A percentile compares a stretch with the other conserved stretches of the same genome.
phyloP scores from a whole-genome alignment of 2,888 invertebrate species.

The Zaprionus obscuricornis region DNA sequence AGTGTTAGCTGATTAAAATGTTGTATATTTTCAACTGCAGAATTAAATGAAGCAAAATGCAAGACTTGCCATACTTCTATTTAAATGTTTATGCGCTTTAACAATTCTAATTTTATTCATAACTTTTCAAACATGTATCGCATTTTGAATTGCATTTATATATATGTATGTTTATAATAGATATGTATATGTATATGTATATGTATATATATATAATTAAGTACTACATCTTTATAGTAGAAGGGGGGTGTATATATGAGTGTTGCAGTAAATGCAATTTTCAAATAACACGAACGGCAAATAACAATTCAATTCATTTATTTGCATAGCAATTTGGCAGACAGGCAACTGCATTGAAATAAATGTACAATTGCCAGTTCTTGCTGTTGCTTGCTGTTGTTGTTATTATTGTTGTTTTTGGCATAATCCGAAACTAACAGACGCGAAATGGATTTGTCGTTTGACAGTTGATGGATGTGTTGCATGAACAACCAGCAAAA shows the following conservation, averaged over 20 bases:
- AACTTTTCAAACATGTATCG: too few species aligned
- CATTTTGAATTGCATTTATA: too few species aligned
- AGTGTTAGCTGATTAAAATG: too few species aligned
- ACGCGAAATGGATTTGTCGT: conserved; percentile 70
- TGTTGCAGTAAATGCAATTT: conserved; percentile 55
- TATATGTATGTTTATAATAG: too few species aligned
- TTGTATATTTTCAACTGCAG: too few species aligned
- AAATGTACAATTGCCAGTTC: conserved; percentile 39
- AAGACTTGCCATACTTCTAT: too few species aligned
- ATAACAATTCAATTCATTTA: conserved; percentile 76
- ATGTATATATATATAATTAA: too few species aligned
- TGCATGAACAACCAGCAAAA: conserved; percentile 31
- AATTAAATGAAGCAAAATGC: too few species aligned
- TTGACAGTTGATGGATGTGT: conserved; percentile 71
- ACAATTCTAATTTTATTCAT: too few species aligned
- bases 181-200: too few species aligned
- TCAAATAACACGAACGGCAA: conserved; percentile 68
- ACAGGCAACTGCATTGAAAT: conserved; percentile 38
- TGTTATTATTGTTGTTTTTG: conserved; percentile 32
- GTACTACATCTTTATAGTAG: too few species aligned
- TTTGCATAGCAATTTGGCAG: conserved; percentile 62
- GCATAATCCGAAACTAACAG: conserved; percentile 66
- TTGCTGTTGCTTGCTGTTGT: conserved; percentile 3
- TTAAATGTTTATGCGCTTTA: too few species aligned
- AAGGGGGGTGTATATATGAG: conserved; percentile 25